phyloP scores from a whole-genome alignment of 2,113 vertebrate genomes.

The Trinectes maculatus region DNA sequence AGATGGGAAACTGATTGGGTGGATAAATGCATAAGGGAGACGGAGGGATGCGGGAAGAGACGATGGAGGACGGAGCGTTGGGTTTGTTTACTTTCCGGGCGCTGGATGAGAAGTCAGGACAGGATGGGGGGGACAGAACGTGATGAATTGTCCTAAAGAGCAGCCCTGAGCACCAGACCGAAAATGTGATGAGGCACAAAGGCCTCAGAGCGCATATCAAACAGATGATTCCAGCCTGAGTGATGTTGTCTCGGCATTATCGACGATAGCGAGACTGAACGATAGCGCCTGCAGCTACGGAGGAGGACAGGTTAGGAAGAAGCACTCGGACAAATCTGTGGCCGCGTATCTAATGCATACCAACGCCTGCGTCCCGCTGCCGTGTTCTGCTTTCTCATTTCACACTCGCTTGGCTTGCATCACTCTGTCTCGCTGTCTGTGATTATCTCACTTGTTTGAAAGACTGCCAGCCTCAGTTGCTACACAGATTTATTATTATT shows the following conservation, averaged over 20 bases:
- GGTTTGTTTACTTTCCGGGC: slow-evolving; percentile 63
- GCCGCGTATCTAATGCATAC: slow-evolving; percentile 48
- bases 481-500: slow-evolving; percentile 20
- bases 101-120: slow-evolving; percentile 45
- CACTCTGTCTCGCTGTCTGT: slow-evolving; percentile 17
- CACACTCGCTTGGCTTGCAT: slow-evolving; percentile 30
- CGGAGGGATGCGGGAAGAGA: slow-evolving; percentile 13
- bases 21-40: slow-evolving; percentile 46
- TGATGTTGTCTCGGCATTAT: slow-evolving; percentile 64
- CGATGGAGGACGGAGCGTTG: slow-evolving; percentile 24
- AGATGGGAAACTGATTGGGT: slow-evolving; percentile 60
- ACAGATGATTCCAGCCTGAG: slow-evolving; percentile 65
- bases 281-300: slow-evolving; percentile 49
- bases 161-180: slow-evolving; percentile 65
- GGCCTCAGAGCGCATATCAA: slow-evolving; percentile 68
- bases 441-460: slow-evolving; percentile 44
- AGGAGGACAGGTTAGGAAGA: slow-evolving; percentile 58
- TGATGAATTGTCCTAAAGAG: slow-evolving; percentile 62
- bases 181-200: slow-evolving; percentile 73
- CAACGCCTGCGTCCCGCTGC: slow-evolving; percentile 35
- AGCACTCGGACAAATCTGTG: slow-evolving; percentile 49
- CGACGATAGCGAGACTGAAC: slow-evolving; percentile 49
- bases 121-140: slow-evolving; percentile 41
- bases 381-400: slow-evolving; percentile 30
- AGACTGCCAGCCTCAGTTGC: slow-evolving; percentile 31